Base-by-base conservation (phyloP, 2,113 vertebrate genomes). In the Castor canadensis region DNA sequence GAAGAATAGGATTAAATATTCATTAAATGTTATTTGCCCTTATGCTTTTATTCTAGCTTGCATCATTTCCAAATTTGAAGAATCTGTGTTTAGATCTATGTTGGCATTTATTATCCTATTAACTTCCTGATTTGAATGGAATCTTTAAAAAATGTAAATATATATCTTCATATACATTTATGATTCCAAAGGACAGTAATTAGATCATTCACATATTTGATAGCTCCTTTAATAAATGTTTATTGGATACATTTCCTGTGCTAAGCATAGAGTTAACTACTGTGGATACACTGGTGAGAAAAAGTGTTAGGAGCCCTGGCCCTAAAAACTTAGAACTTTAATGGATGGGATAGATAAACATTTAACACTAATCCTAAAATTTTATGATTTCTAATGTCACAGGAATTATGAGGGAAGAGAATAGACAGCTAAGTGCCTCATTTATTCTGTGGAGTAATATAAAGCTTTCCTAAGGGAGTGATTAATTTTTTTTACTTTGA, bases 61-160 rank as follows among this genome's bases (percentile, higher is more conserved):
- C 35, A 66, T 92, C 38, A 81, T 52, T 96, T 96, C 22, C 22
- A 91, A 86, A 88, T 96, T 85, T 62, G 40, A 95, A 91, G 20
- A 73, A 69, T 69, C 45, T 22, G 5, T 91, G 64, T 87, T 82
- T 91, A 87, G 35, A 92, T 87, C 45, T 93, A 26, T 95, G 9
- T 45, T 89, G 52, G 62, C n/a, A 73, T 72, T 71, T 81, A 85
- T 91, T 62, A 67, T 85, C 56, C 79, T 38, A 82, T 95, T 96
- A 87, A 84, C 52, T 75, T 95, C 24, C 43, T 72, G 83, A 81
- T 85, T 85, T 94, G 67, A 91, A n/a, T 16, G 82, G 8, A 93
- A 77, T 85, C 32, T 85, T 95, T 95, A 19, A 90, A 81, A 96
- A 80, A 72, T 87, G 19, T 52, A 88, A 72, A 79, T 73, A 87